Evolutionary conservation across 2,888 invertebrate genomes (phyloP), one percentile per base, ranked within the genome.

Genomic region (Xanthorhoe designata): DNA sequence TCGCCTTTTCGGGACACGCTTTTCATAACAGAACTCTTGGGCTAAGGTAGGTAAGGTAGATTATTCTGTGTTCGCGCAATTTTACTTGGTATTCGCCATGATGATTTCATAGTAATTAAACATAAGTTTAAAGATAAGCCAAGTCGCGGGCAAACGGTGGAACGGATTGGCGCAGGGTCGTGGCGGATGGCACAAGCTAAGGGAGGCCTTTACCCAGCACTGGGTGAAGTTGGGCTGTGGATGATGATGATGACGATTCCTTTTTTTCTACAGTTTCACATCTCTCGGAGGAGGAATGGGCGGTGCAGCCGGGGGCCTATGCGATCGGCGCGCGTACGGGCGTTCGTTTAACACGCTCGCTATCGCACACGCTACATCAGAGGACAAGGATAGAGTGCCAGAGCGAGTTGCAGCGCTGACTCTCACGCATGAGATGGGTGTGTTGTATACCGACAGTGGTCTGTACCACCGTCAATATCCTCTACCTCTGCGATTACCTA

Each of bases 1-100:
- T 94, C 0, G 91, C 92, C 0, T 94, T 94, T 76, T 94, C 94
- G 0, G 94, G 94, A 8, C 92, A 93, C 58, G 90, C 92, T 1
- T 94, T 94, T 61, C 78, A 87, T 64, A 90, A 93, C 56, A 84
- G 90, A 60, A 92, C 92, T n/a, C 78, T 92, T 45, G 92, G 92
- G 3, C 73, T 92, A 54, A 92, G 92, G 92, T 91, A 47, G 32
- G 17, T n/a, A 24, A 24, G 24, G 1, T 3, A 24, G 24, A 24
- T 24, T 24, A 24, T 4, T 24, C 4, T 24, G 24, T 24, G 24
- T 24, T 24, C 2, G 24, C 1, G 24, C 24, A 24, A 24, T 24
- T 24, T 24, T 24, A 24, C n/a, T n/a, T n/a, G n/a, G n/a, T n/a
- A n/a, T n/a, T n/a, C n/a, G n/a, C n/a, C n/a, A n/a, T n/a, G n/a